These are phyloP conservation scores for Brenthis ino DNA, from an alignment of 2,888 invertebrate genomes.

Conservation along the genomic window DNA sequence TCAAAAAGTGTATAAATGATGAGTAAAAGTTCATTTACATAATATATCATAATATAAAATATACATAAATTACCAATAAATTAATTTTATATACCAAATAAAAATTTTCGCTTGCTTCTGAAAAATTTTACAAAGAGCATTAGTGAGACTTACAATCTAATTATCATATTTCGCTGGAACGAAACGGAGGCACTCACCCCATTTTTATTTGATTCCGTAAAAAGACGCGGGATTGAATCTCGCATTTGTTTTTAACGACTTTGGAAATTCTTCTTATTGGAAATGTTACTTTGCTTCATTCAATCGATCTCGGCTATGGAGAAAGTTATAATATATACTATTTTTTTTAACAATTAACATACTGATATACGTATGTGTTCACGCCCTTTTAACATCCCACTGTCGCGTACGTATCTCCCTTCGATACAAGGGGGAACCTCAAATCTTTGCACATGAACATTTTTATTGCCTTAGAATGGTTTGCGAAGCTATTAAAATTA, in stretches of 20 bases:
- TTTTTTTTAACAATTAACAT: not conserved
- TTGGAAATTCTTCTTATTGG: slow-evolving; percentile 12
- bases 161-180: slow-evolving; percentile 9
- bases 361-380: not conserved
- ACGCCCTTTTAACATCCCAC: too few species aligned
- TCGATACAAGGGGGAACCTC: too few species aligned
- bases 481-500: too few species aligned
- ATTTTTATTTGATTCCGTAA: slow-evolving; percentile 10
- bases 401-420: too few species aligned
- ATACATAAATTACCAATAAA: not conserved
- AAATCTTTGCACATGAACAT: too few species aligned
- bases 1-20: too few species aligned
- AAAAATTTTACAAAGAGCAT: not conserved
- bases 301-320: not conserved
- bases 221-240: slow-evolving; percentile 5
- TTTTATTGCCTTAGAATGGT: too few species aligned
- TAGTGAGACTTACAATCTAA: slow-evolving; percentile 8
- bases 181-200: not conserved
- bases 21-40: too few species aligned
- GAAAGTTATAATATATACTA: not conserved
- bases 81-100: not conserved
- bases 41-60: too few species aligned
- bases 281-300: not conserved
- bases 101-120: not conserved
- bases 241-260: slow-evolving; percentile 17